A percentile compares a stretch with the other conserved stretches of the same genome.
These are phyloP conservation scores for Chionomys nivalis DNA, from an alignment of 2,113 vertebrate genomes.

Conservation along the genomic window DNA sequence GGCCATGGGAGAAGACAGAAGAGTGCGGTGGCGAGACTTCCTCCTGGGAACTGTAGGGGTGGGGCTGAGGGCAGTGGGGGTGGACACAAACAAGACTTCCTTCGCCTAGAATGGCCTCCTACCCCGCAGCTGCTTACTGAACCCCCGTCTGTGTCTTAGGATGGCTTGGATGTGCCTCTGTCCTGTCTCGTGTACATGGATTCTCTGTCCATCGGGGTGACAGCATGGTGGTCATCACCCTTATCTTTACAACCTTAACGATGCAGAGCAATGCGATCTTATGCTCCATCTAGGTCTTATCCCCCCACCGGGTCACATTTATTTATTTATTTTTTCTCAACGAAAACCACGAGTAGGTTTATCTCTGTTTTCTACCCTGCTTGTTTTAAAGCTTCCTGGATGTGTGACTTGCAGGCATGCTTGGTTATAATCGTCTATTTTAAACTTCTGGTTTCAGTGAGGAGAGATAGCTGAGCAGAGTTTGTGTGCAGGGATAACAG, in stretches of 20 bases:
- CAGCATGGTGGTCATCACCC: no score
- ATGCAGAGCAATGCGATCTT: background rate
- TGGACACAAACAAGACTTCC: background rate
- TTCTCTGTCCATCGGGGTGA: no score
- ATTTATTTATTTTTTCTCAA: background rate
- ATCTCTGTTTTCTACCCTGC: background rate
- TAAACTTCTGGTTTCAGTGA: background rate
- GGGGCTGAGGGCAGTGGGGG: background rate
- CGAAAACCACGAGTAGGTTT: background rate
- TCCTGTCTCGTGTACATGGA: background rate
- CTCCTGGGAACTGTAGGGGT: background rate
- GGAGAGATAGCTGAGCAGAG: background rate
- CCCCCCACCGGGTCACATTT: no score
- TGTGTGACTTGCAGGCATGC: background rate
- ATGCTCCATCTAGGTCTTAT: background rate
- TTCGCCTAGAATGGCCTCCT: background rate
- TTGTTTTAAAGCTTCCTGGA: background rate
- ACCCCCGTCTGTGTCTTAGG: background rate
- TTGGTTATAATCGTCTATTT: background rate
- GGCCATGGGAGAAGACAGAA: background rate
- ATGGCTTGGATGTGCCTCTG: background rate
- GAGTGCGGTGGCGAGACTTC: background rate
- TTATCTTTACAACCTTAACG: background rate
- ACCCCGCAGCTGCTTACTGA: background rate
- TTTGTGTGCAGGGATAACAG: background rate